Evolutionary conservation across 2,797 vertebrate genomes (phyloP), one percentile per base, ranked within the genome.

Genomic region (Gallirallus australis): DNA sequence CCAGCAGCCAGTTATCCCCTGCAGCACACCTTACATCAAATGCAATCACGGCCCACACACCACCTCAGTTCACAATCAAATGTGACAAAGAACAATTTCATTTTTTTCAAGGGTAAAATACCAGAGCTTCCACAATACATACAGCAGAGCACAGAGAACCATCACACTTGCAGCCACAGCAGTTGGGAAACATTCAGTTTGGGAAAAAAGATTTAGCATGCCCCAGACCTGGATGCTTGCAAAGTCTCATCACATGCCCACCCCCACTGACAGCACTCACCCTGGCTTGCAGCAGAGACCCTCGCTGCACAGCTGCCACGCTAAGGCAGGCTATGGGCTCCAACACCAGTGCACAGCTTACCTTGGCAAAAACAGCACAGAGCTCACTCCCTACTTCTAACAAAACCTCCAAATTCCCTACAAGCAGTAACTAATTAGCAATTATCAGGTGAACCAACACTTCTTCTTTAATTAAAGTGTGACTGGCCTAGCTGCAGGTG

Each of bases 271-370:
- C 1, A 0, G 39, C 7, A 4, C 65, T 53, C 33, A 27, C 6
- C 2, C 3, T 61, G 13, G 14, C 48, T 8, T 12, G 13, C 4
- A 33, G 6, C 25, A 19, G 45, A 37, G 14, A 12, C 18, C 10
- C 37, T 40, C 14, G 1, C 4, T 1, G 6, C 7, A 20, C 12
- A 15, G 10, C 12, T 19, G 4, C 52, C 8, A 9, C 7, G 0
- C 11, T 3, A 4, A 7, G 14, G 3, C 8, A 1, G 9, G 8
- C 10, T 28, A 2, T 6, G 1, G 9, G 7, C 10, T 31, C 4
- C 4, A 35, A 37, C 0, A 19, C 2, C 2, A 5, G 1, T 11
- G 12, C 12, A 57, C 33, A 21, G 2, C 79, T 92, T 93, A 96
- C 93, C 93, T 91, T 2, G 0, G 2, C 27, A 82, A 59, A 93